phyloP scores from a whole-genome alignment of 2,888 invertebrate species.

The Dynastes tityus region DNA sequence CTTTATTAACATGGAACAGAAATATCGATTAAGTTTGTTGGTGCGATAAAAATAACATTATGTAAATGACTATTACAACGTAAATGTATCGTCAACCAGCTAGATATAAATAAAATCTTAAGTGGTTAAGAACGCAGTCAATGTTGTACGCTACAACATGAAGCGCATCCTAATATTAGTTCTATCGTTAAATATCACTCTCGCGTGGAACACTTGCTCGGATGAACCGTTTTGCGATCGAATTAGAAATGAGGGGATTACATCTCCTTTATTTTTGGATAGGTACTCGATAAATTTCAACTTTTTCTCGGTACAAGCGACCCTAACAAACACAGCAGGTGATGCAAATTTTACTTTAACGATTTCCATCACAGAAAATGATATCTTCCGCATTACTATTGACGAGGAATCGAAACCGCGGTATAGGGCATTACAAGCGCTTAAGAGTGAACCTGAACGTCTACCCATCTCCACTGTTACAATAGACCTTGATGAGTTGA shows the following conservation, averaged over 20 bases:
- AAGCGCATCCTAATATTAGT: conserved; percentile 18
- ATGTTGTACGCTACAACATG: conserved; percentile 11
- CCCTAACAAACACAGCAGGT: not conserved
- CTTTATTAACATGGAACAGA: not conserved
- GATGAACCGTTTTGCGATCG: conserved; percentile 45
- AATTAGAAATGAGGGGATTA: conserved; percentile 27
- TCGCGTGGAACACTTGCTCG: conserved; percentile 39
- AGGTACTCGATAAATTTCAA: not conserved
- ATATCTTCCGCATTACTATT: conserved; percentile 48
- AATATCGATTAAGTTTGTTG: not conserved
- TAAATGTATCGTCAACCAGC: conserved; percentile 12
- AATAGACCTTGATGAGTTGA: conserved; percentile 70
- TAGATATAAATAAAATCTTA: conserved; percentile 21
- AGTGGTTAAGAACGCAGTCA: conserved; percentile 1
- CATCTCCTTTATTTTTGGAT: conserved; percentile 3
- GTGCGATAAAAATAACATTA: conserved; percentile 15
- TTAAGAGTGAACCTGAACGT: conserved; percentile 40
- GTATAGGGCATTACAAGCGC: conserved; percentile 31
- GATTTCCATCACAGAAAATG: conserved; percentile 17
- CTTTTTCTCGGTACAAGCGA: not conserved
- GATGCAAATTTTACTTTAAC: conserved; percentile 16
- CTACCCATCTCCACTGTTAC: not conserved
- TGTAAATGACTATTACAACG: conserved; percentile 1
- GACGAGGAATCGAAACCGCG: conserved; percentile 38
- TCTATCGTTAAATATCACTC: conserved; percentile 12